These are phyloP conservation scores for Enteromius mattozi DNA, from an alignment of 2,797 vertebrate species.

Conservation along the genomic window DNA sequence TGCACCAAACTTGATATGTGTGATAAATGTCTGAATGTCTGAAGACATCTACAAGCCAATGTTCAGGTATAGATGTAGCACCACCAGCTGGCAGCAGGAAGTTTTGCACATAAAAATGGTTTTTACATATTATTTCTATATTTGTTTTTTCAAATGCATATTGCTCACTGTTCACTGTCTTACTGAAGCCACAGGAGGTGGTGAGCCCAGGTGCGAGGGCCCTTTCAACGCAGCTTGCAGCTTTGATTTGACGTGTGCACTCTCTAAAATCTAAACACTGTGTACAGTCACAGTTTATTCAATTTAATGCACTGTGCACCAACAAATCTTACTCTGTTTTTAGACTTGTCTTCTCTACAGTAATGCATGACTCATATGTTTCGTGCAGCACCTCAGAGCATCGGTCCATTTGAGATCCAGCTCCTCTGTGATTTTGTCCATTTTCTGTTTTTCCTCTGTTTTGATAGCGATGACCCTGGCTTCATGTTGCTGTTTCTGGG, in stretches of 20 bases:
- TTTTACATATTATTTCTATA: no score
- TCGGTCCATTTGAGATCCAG: constrained; percentile 96
- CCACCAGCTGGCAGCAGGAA: no score
- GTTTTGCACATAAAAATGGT: no score
- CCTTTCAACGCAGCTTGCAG: no score
- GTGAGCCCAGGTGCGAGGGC: no score
- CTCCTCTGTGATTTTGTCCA: constrained; percentile 92
- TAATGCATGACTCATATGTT: background rate
- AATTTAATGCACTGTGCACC: constrained; percentile 7
- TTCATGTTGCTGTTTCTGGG: constrained; percentile 91
- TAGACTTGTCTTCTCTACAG: background rate
- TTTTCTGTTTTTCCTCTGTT: constrained; percentile 92
- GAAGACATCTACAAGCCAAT: no score
- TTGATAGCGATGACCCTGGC: constrained; percentile 85
- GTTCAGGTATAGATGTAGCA: no score
- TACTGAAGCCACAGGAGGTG: no score
- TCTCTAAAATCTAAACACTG: constrained; percentile 22
- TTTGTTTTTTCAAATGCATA: no score
- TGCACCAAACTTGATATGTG: no score
- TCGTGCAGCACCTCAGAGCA: constrained; percentile 83
- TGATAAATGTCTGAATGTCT: no score
- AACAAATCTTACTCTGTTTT: background rate
- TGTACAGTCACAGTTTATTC: constrained; percentile 29
- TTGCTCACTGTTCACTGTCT: no score
- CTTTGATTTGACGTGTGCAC: constrained; percentile 25